Conservation (phyloP, 92 coral and sea anemone genomes). For the Porites divaricata region DNA sequence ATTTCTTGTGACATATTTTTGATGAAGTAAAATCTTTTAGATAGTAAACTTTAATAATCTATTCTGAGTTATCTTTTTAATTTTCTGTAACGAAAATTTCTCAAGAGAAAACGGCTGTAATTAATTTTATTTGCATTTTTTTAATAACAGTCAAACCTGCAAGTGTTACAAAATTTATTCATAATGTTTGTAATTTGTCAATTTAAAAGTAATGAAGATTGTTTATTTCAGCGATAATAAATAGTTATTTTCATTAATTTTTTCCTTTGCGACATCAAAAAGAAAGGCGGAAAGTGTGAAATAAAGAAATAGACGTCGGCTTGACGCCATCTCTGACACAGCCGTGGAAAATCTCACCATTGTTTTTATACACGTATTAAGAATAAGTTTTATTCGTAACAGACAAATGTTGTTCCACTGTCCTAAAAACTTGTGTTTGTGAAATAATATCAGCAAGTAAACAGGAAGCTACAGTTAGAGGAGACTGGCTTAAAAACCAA, state of each 20-base stretch:
- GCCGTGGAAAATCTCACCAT: conserved; percentile 34
- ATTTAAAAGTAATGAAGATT: not conserved
- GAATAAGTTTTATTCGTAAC: not conserved
- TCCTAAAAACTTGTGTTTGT: no score
- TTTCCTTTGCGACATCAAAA: conserved; percentile 7
- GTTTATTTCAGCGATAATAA: conserved; percentile 22
- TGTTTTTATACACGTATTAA: not conserved
- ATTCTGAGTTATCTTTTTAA: not conserved
- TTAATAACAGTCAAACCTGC: conserved; percentile 3
- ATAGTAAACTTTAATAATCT: not conserved
- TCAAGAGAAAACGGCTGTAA: not conserved
- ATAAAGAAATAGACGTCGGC: not conserved
- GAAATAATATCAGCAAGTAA: no score
- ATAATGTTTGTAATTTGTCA: conserved; percentile 4
- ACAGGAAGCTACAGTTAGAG: no score
- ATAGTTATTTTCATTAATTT: conserved; percentile 12
- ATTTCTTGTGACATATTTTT: not conserved
- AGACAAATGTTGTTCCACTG: not conserved
- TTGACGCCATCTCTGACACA: conserved; percentile 32
- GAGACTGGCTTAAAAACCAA: no score
- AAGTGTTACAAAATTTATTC: conserved; percentile 12
- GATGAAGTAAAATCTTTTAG: not conserved
- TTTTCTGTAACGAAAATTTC: not conserved
- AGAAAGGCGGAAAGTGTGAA: conserved; percentile 21
- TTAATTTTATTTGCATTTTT: conserved; percentile 6